These are phyloP conservation scores for Sternotherus odoratus DNA, from an alignment of 2,797 vertebrate genomes.

Conservation along the genomic window DNA sequence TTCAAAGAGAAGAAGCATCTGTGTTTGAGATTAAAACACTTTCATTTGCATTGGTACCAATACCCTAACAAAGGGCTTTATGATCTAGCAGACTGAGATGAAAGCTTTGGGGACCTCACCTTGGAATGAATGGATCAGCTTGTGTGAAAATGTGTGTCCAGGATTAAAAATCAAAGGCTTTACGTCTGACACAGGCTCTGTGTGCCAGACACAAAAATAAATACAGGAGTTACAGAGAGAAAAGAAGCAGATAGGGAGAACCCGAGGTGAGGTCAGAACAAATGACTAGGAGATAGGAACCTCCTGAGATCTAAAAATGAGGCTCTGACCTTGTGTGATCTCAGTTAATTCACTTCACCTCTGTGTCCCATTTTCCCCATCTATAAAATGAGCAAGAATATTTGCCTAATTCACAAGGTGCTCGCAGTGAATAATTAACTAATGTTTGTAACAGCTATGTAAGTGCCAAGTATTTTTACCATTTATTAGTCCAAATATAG, in stretches of 20 bases:
- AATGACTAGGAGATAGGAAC: background rate
- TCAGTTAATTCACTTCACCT: background rate
- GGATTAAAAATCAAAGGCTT: background rate
- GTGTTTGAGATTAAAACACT: constrained; percentile 41
- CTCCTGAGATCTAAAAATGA: background rate
- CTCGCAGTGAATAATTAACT: background rate
- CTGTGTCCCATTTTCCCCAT: background rate
- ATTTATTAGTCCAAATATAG: background rate
- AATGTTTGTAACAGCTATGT: background rate
- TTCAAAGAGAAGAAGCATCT: constrained; percentile 44
- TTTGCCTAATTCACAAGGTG: background rate
- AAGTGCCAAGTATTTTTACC: background rate
- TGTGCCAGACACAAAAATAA: background rate
- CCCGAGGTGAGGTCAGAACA: background rate
- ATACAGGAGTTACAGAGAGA: background rate
- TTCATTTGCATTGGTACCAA: constrained; percentile 15
- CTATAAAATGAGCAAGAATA: background rate
- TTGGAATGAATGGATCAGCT: background rate
- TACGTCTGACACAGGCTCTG: background rate
- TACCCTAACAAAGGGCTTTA: fast-evolving
- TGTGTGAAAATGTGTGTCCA: background rate
- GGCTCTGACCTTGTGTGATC: background rate
- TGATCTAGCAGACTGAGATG: background rate
- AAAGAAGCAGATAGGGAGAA: background rate
- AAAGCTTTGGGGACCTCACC: background rate